phyloP scores from a whole-genome alignment of 2,113 vertebrate species.

The Falco punctatus region DNA sequence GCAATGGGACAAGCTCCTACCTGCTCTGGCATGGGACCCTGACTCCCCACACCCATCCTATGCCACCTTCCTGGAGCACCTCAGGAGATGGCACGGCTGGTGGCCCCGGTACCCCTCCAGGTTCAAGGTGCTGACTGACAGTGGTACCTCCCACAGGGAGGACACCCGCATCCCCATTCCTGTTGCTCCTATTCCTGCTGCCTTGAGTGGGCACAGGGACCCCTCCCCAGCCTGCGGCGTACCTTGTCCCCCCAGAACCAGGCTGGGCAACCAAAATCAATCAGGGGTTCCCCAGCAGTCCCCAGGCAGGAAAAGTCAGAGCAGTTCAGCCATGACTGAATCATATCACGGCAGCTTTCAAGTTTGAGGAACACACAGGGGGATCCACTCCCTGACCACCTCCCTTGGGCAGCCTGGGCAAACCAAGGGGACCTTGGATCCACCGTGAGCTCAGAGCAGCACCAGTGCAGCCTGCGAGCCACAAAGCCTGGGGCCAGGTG shows the following conservation, averaged over 20 bases:
- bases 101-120: not conserved
- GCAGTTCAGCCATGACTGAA: not conserved
- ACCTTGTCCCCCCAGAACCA: not conserved
- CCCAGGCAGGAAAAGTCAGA: not conserved
- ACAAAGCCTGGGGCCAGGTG: not conserved
- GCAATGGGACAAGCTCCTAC: not conserved
- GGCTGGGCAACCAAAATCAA: not conserved
- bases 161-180: not conserved
- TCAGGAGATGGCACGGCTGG: fast-evolving
- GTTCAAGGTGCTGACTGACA: not conserved
- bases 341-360: not conserved
- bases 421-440: not conserved
- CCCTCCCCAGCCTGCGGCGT: not conserved
- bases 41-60: not conserved
- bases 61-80: not conserved
- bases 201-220: not conserved
- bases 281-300: not conserved
- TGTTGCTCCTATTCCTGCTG: not conserved
- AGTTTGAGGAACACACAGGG: not conserved
- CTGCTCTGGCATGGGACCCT: not conserved
- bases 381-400: not conserved
- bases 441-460: fast-evolving
- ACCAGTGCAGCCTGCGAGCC: not conserved
- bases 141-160: not conserved
- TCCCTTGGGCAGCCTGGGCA: not conserved